Evolutionary conservation across 2,797 vertebrate genomes (phyloP).

Genomic region (Leptatherina wallacei): DNA sequence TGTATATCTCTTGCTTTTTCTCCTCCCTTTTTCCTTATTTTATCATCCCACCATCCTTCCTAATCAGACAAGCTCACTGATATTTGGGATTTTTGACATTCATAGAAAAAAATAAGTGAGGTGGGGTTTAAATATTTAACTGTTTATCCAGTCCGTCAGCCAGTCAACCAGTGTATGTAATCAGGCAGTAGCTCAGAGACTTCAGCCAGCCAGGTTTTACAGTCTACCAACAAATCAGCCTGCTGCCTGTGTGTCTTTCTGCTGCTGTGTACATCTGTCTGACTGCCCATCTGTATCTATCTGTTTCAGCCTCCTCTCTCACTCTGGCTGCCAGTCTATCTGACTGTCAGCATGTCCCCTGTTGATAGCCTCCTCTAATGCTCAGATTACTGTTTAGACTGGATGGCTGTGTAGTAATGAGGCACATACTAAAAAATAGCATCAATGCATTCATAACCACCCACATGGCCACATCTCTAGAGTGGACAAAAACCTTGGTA

Average conservation of each 20-base stretch:
- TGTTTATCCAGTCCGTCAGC: conserved; percentile 52
- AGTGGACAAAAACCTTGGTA: background rate
- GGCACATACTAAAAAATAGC: conserved; percentile 18
- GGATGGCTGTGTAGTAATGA: conserved; percentile 15
- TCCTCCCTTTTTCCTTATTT: background rate
- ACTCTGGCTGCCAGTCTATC: conserved; percentile 28
- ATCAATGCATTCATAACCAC: conserved; percentile 19
- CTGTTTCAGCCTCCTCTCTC: conserved; percentile 32
- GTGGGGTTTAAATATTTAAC: conserved; percentile 45
- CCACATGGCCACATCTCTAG: conserved; percentile 12
- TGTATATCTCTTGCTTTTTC: conserved; percentile 5
- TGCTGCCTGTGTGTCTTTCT: conserved; percentile 48
- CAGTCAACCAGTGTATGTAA: conserved; percentile 62
- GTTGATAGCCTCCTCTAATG: conserved; percentile 37
- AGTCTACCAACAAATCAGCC: conserved; percentile 44
- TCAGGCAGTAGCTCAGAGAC: conserved; percentile 55
- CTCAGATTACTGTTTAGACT: conserved; percentile 32
- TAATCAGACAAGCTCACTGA: conserved; percentile 31
- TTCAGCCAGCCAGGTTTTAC: conserved; percentile 46
- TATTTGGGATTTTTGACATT: conserved; percentile 65
- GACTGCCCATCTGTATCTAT: conserved; percentile 60
- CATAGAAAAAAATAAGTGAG: conserved; percentile 50
- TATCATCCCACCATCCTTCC: conserved; percentile 9
- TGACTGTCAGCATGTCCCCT: conserved; percentile 36
- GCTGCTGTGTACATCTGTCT: conserved; percentile 58